Evolutionary conservation across 2,888 invertebrate species (phyloP).

Genomic region (Therioaphis trifolii): DNA sequence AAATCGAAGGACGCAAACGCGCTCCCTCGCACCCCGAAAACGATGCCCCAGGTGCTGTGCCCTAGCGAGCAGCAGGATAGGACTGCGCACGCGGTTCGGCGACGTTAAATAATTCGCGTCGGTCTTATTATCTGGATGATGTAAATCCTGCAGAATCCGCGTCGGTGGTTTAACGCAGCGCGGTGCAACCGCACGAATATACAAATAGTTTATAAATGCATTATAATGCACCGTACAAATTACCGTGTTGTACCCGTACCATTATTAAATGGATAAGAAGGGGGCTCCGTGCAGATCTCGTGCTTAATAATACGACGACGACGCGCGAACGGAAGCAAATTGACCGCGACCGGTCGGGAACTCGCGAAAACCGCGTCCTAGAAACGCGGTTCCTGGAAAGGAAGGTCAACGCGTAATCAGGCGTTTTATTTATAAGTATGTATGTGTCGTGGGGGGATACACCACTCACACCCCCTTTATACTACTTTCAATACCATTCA

Average conservation of each 20-base stretch:
- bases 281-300: not conserved
- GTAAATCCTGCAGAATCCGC: too few relatives aligned
- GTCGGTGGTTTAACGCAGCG: not conserved
- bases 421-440: too few relatives aligned
- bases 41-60: too few relatives aligned
- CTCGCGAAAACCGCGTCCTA: not conserved
- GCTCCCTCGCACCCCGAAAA: too few relatives aligned
- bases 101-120: not conserved
- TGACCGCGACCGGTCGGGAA: not conserved
- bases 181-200: not conserved
- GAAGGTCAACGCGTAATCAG: conserved; percentile 7
- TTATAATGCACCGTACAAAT: not conserved
- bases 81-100: not conserved
- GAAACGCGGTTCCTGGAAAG: conserved; percentile 1
- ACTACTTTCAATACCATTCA: too few relatives aligned
- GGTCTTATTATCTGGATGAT: too few relatives aligned
- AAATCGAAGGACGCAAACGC: too few relatives aligned
- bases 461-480: too few relatives aligned
- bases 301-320: too few relatives aligned
- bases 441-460: too few relatives aligned
- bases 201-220: not conserved
- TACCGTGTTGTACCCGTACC: not conserved
- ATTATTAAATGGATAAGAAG: too few relatives aligned
- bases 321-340: not conserved
- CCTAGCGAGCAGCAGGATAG: not conserved